Percentiles rank a stretch among this genome's conserved stretches.
Conservation (phyloP, 1,140 invertebrate species). For the Trachymyrmex cornetzi region DNA sequence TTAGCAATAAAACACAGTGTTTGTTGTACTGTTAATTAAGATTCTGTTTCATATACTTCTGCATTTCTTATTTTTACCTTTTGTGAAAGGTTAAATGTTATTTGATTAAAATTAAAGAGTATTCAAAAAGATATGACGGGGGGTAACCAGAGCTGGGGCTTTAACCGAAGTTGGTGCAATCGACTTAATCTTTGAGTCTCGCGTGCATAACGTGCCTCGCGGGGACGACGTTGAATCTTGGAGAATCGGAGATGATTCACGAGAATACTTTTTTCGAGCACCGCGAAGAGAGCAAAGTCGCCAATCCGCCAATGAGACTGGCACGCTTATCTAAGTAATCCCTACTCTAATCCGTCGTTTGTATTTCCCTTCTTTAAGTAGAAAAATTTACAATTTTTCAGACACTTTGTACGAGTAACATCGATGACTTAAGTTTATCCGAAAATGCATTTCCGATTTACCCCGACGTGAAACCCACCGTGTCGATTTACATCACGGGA, state of each 20-base stretch:
- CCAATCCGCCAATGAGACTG: slow-evolving; percentile 54
- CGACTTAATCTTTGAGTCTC: slow-evolving; percentile 58
- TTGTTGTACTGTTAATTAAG: not conserved
- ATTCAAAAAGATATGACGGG: not conserved
- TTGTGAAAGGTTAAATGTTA: not conserved
- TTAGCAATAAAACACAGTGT: not conserved
- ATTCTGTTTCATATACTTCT: not conserved
- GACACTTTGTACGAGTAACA: slow-evolving; percentile 84
- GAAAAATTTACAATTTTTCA: slow-evolving; percentile 82
- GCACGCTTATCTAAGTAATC: slow-evolving; percentile 65
- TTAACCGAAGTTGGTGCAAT: slow-evolving; percentile 16
- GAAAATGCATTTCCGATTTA: slow-evolving; percentile 67
- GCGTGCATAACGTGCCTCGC: slow-evolving; percentile 66
- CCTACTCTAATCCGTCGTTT: slow-evolving; percentile 76
- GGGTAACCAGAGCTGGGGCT: not conserved
- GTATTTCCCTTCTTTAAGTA: slow-evolving; percentile 71
- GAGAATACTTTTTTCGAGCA: slow-evolving; percentile 13
- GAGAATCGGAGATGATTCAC: slow-evolving; percentile 3
- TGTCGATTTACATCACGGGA: not conserved
- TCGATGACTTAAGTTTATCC: slow-evolving; percentile 83
- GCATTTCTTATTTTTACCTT: not conserved
- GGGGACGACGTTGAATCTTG: slow-evolving; percentile 48
- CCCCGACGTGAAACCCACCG: not conserved
- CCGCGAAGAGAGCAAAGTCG: not conserved
- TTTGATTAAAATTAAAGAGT: not conserved